Evolutionary conservation across 2,888 invertebrate genomes (phyloP), one percentile per base, ranked within the genome.

Genomic region (Drosophila heteroneura): DNA sequence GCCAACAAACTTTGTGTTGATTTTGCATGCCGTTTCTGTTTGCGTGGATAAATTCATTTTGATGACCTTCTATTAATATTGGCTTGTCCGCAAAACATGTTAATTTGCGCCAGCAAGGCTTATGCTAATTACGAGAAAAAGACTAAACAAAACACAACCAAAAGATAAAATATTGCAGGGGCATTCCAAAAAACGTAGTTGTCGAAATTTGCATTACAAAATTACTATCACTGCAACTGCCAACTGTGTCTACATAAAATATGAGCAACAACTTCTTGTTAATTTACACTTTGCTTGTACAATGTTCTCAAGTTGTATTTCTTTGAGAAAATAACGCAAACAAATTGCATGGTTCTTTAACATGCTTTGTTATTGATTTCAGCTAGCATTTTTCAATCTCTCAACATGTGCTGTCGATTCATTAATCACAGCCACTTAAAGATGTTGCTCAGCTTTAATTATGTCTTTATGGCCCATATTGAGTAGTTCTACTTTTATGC

Each of bases 351-450:
- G 7, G 14, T 10, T 52, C 35, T 54, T 74, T 53, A 78, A 60
- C 56, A 41, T 32, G 47, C 30, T 62, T 62, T 65, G 5, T 39
- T 69, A 51, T 30, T 58, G 58, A 69, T 52, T 56, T 28, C 26
- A 58, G 49, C 14, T 28, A 22, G 12, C 22, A 47, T 62, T 35
- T 30, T 19, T 57, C 73, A 64, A 53, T 26, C 56, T 44, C 22
- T 14, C 22, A 58, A 26, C 68, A 73, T 61, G 56, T 58, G 74
- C 51, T 44, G 30, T 19, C 44, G 12, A 69, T 76, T 76, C 89
- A 85, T 85, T 88, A 83, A 88, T 85, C 89, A 88, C 70, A 70
- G 58, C 39, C 73, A 72, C 67, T 77, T 74, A 56, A 77, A 79
- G 77, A 64, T 61, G 66, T 37, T 76, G 76, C 70, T 61, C 49